Conservation (phyloP, 2,888 invertebrate genomes). For the Homarus gammarus region DNA sequence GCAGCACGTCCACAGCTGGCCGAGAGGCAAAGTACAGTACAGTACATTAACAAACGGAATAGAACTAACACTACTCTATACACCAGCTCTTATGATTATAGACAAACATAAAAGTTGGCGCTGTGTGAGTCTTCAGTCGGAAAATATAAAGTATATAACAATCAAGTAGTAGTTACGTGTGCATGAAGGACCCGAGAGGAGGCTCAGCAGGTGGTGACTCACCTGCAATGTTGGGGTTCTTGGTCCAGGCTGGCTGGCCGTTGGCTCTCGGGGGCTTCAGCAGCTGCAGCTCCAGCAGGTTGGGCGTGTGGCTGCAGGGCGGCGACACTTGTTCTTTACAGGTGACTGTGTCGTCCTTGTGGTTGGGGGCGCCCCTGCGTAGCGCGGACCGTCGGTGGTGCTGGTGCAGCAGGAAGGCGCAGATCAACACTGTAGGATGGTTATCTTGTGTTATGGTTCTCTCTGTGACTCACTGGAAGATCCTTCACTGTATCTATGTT, state of each 20-base stretch:
- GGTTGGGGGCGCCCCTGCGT: slow-evolving; percentile 37
- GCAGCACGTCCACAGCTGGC: slow-evolving; percentile 1
- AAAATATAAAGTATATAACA: too few species aligned
- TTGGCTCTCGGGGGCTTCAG: slow-evolving; percentile 44
- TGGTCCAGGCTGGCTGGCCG: slow-evolving; percentile 52
- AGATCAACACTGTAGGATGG: slow-evolving; percentile 28
- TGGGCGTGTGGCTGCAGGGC: slow-evolving; percentile 44
- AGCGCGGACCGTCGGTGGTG: slow-evolving; percentile 51
- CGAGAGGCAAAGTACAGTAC: too few species aligned
- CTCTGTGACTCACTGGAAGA: too few species aligned
- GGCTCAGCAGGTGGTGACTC: not conserved
- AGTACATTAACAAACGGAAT: not conserved
- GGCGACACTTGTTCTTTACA: slow-evolving; percentile 29
- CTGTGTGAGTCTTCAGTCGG: too few species aligned
- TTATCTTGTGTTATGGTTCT: too few species aligned
- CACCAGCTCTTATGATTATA: too few species aligned
- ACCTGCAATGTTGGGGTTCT: slow-evolving; percentile 54
- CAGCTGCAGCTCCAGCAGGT: slow-evolving; percentile 48
- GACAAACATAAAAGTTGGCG: too few species aligned
- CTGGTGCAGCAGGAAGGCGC: slow-evolving; percentile 54
- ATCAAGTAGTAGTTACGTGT: too few species aligned
- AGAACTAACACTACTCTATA: too few species aligned
- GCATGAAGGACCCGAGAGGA: too few species aligned
- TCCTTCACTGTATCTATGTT: too few species aligned
- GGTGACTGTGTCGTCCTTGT: slow-evolving; percentile 30